phyloP scores from a whole-genome alignment of 2,113 vertebrate genomes.

The Microcebus tavaratra region DNA sequence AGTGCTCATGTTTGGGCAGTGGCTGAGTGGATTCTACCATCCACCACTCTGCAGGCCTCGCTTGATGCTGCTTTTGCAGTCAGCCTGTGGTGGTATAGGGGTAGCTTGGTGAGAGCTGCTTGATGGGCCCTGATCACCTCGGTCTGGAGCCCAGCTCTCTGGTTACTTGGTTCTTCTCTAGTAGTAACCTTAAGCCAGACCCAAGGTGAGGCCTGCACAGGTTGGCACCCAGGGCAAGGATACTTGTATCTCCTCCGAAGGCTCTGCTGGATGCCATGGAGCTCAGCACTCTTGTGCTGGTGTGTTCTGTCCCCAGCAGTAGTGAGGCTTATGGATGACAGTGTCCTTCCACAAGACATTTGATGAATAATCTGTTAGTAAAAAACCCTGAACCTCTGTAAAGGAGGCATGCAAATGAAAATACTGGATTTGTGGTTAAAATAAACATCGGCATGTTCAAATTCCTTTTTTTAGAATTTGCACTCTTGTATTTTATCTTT shows the following conservation, averaged over 20 bases:
- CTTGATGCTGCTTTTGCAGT: neutral
- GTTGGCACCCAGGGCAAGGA: neutral
- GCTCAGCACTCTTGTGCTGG: neutral
- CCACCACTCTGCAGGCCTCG: neutral
- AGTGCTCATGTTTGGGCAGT: no score
- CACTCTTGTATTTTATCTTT: accelerated
- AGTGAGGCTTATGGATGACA: neutral
- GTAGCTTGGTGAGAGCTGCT: neutral
- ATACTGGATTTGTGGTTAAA: no score
- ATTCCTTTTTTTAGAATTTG: neutral
- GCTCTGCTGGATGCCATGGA: accelerated
- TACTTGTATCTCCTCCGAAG: neutral
- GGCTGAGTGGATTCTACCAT: neutral
- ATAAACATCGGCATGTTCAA: neutral
- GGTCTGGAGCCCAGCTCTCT: no score
- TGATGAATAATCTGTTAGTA: neutral
- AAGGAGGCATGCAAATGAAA: neutral
- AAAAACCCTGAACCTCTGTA: neutral
- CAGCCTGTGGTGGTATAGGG: neutral
- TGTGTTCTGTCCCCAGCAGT: neutral
- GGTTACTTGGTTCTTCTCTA: neutral
- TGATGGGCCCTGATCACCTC: neutral
- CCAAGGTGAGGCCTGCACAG: neutral
- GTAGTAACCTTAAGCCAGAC: neutral
- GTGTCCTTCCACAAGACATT: neutral